Evolutionary conservation across 1,140 invertebrate genomes (phyloP).

Genomic region (Zophobas atratus): DNA sequence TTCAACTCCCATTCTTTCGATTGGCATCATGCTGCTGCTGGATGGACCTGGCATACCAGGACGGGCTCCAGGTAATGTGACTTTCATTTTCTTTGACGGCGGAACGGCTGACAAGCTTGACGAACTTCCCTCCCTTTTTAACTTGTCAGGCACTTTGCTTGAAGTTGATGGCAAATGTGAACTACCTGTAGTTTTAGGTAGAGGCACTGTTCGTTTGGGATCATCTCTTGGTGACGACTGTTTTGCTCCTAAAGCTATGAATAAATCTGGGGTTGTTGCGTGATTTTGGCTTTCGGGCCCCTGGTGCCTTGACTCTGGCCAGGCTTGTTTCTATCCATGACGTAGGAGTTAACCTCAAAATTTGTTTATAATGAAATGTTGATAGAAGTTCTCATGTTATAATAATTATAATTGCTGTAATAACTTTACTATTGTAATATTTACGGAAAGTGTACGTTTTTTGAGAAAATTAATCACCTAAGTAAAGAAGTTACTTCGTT

Average conservation of each 20-base stretch:
- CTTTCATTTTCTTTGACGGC: constrained; percentile 72
- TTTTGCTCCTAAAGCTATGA: constrained; percentile 75
- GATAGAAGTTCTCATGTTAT: too few relatives aligned
- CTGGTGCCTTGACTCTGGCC: constrained; percentile 66
- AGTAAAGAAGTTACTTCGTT: too few relatives aligned
- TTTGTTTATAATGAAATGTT: neutral
- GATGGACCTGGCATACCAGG: constrained; percentile 63
- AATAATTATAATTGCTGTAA: too few relatives aligned
- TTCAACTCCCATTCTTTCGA: constrained; percentile 66
- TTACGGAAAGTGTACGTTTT: too few relatives aligned
- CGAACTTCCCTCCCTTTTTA: constrained; percentile 63
- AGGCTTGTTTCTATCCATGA: constrained; percentile 74
- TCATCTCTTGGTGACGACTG: constrained; percentile 70
- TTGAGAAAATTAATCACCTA: too few relatives aligned
- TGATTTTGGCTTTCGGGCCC: constrained; percentile 76
- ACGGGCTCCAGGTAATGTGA: constrained; percentile 62
- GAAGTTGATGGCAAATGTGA: constrained; percentile 68
- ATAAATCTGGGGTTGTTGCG: constrained; percentile 76
- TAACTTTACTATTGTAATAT: too few relatives aligned
- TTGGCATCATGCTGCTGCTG: constrained; percentile 62
- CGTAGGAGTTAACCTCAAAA: constrained; percentile 3
- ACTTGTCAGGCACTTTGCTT: constrained; percentile 59
- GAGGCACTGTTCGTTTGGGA: constrained; percentile 70
- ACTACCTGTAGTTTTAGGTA: constrained; percentile 69
- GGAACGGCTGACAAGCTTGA: constrained; percentile 66